These are phyloP conservation scores for Carpatolechia fugitivella DNA, from an alignment of 2,888 invertebrate genomes.

Conservation along the genomic window DNA sequence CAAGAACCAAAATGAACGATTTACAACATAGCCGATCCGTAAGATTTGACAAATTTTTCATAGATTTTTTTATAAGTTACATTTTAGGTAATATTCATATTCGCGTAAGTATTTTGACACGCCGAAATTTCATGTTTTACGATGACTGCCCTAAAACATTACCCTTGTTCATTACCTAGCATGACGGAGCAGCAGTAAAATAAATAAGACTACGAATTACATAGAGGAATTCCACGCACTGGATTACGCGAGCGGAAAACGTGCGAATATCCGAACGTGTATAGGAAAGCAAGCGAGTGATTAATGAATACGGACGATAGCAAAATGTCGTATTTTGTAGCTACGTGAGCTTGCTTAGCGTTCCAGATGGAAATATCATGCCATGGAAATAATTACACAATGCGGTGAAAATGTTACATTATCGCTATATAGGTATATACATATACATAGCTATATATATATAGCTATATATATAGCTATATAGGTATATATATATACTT, in stretches of 20 bases:
- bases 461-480: too few species aligned
- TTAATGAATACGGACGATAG: conserved; percentile 59
- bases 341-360: background rate
- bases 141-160: background rate
- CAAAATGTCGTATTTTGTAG: conserved; percentile 44
- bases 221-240: background rate
- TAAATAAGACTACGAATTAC: background rate
- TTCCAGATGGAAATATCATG: background rate
- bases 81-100: too few species aligned
- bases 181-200: background rate
- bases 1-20: too few species aligned
- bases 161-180: background rate
- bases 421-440: background rate
- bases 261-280: conserved; percentile 34
- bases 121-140: too few species aligned
- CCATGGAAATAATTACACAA: background rate
- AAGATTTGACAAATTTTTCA: too few species aligned
- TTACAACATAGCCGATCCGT: too few species aligned
- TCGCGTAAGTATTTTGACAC: too few species aligned
- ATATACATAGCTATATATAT: too few species aligned
- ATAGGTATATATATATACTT: too few species aligned
- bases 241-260: conserved; percentile 29
- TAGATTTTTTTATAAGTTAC: too few species aligned
- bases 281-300: conserved; percentile 45
- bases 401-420: background rate